Conservation (phyloP, 2,888 invertebrate genomes). For the Hypomecis atomaria region DNA sequence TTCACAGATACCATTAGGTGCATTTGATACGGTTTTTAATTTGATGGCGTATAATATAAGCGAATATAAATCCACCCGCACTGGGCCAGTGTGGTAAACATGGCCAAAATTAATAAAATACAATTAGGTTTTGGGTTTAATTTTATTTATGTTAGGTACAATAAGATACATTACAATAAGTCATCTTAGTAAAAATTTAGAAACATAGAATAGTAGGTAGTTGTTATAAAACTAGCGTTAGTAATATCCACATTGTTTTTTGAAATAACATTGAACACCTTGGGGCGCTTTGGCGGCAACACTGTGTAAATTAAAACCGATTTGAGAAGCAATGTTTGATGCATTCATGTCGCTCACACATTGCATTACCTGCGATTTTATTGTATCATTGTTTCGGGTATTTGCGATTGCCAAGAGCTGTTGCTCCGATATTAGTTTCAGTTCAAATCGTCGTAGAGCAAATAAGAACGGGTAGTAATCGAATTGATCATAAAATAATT, state of each 20-base stretch:
- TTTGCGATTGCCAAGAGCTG: constrained; percentile 1
- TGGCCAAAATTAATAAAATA: too few relatives aligned
- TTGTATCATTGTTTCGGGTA: not conserved
- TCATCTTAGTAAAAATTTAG: too few relatives aligned
- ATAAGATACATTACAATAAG: too few relatives aligned
- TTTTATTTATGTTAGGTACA: too few relatives aligned
- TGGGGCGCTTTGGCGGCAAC: not conserved
- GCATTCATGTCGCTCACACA: not conserved
- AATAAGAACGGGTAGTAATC: constrained; percentile 3
- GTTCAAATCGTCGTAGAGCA: constrained; percentile 3
- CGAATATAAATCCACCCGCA: too few relatives aligned
- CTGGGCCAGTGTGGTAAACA: too few relatives aligned
- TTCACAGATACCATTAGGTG: too few relatives aligned
- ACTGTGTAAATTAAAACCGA: not conserved
- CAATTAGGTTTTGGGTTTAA: too few relatives aligned
- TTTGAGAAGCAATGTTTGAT: not conserved
- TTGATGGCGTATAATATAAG: too few relatives aligned
- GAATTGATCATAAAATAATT: constrained; percentile 6
- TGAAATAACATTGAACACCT: not conserved
- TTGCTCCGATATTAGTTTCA: constrained; percentile 1
- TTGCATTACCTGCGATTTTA: not conserved
- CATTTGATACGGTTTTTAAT: too few relatives aligned
- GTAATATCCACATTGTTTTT: not conserved
- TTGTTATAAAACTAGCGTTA: too few relatives aligned
- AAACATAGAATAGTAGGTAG: too few relatives aligned